A percentile compares a stretch with the other conserved stretches of the same genome.
These are phyloP conservation scores for Penaeus indicus DNA, from an alignment of 1,140 invertebrate genomes.

Conservation along the genomic window DNA sequence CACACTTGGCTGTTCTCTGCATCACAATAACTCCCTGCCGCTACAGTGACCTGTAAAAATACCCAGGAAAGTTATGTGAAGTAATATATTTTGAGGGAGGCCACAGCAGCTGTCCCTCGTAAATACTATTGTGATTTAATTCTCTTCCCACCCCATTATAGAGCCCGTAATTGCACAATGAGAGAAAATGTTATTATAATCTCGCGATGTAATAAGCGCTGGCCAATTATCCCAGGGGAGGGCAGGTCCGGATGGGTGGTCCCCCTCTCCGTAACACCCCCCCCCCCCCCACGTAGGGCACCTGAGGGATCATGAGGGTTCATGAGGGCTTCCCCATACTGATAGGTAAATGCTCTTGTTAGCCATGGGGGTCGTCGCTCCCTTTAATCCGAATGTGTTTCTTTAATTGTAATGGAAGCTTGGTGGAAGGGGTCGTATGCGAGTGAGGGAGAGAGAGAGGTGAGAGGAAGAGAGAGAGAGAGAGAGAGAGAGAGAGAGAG, in stretches of 20 bases:
- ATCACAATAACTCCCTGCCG: slow-evolving; percentile 26
- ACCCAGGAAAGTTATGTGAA: slow-evolving; percentile 52
- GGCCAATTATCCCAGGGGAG: slow-evolving; percentile 49
- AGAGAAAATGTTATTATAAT: slow-evolving; percentile 64
- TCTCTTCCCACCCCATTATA: slow-evolving; percentile 62
- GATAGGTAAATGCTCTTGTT: too few species aligned
- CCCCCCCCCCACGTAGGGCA: neutral
- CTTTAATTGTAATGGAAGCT: too few species aligned
- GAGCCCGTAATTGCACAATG: slow-evolving; percentile 59
- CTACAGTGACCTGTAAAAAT: slow-evolving; percentile 54
- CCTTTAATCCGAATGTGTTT: too few species aligned
- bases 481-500: too few species aligned
- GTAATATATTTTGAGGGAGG: slow-evolving; percentile 56
- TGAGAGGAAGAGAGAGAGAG: too few species aligned
- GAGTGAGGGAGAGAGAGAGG: too few species aligned
- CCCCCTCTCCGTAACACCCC: neutral
- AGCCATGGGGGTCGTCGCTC: too few species aligned
- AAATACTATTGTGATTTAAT: slow-evolving; percentile 59
- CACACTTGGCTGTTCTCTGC: slow-evolving; percentile 35
- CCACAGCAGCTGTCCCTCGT: slow-evolving; percentile 50
- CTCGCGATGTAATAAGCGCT: slow-evolving; percentile 48
- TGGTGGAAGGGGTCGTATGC: too few species aligned
- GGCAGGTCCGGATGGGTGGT: neutral
- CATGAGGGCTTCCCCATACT: too few species aligned
- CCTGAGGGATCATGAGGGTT: too few species aligned